Evolutionary conservation across 2,797 vertebrate genomes (phyloP).

Genomic region (Gila robusta): DNA sequence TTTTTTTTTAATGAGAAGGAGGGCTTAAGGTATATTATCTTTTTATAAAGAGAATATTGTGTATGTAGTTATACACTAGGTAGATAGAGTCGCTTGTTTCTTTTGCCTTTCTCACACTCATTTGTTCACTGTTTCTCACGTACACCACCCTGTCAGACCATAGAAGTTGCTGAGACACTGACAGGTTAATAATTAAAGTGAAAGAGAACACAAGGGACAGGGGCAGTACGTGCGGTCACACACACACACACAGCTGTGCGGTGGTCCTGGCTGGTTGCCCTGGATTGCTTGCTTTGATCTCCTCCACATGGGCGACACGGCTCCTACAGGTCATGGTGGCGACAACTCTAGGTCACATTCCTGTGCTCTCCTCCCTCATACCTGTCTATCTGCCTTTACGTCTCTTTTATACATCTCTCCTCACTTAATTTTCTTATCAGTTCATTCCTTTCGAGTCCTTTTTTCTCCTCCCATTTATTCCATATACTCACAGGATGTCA

Average conservation of each 20-base stretch:
- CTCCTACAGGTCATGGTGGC: slow-evolving; percentile 47
- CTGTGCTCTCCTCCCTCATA: slow-evolving; percentile 27
- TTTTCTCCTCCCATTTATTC: background rate
- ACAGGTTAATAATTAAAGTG: slow-evolving; percentile 53
- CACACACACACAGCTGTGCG: slow-evolving; percentile 26
- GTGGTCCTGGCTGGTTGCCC: slow-evolving; percentile 48
- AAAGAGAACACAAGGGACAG: slow-evolving; percentile 25
- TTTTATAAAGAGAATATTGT: too few relatives aligned
- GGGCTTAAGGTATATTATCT: background rate
- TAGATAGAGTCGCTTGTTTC: background rate
- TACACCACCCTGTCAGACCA: slow-evolving; percentile 39
- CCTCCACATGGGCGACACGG: slow-evolving; percentile 37
- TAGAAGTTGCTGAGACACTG: slow-evolving; percentile 41
- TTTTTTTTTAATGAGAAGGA: background rate
- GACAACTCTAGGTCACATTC: slow-evolving; percentile 52
- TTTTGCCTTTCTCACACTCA: slow-evolving; percentile 11
- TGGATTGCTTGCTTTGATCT: slow-evolving; percentile 49
- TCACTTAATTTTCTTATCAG: slow-evolving; percentile 16
- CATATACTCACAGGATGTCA: slow-evolving; percentile 8
- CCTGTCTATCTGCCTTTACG: background rate
- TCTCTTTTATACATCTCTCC: slow-evolving; percentile 10
- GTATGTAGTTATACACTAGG: too few relatives aligned
- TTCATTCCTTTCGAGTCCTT: slow-evolving; percentile 9
- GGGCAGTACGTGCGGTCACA: slow-evolving; percentile 28
- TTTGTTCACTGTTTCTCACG: slow-evolving; percentile 48